Base-by-base conservation (phyloP, 2,113 vertebrate species). In the Catharus minimus region DNA sequence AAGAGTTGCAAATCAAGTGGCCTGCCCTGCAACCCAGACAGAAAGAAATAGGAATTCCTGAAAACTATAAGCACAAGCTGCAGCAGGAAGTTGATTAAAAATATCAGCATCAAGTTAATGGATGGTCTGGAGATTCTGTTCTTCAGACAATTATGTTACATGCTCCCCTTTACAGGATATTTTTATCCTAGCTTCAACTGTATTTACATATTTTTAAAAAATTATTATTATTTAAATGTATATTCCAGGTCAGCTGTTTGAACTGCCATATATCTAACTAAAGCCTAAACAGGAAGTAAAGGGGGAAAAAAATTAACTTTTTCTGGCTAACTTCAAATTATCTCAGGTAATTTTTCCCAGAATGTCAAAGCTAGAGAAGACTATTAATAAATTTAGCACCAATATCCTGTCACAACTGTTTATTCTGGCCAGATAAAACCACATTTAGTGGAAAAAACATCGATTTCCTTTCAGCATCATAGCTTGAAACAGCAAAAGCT, bases 301-400 rank as follows among this genome's bases (percentile, higher is more conserved):
- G 57, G 78, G 82, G 39, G 39, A 39, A 73, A 85, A 82, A 76
- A 44, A 38, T 19, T 61, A 87, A 91, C 83, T 76, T 92, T 94
- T 89, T 77, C 89, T 89, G 82, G 56, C 60, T 89, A 68, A 60
- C 47, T 60, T 85, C 72, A 85, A 67, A 75, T 68, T 68, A 75
- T 96, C 83, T 91, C 95, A 96, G 93, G 92, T 95, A 97, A 89
- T 92, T 62, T 92, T 94, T 91, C 85, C 83, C 80, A 93, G 86
- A 94, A 84, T 38, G 80, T 88, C 53, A 93, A 69, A 86, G 46
- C 74, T 92, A 86, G 36, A 83, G 46, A 83, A 95, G 61, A 83
- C 80, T 86, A 93, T 96, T 96, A 96, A 96, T 96, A 94, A 94
- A 95, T 91, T 94, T 93, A 96, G 77, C 94, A 96, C 71, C 92